phyloP scores from a whole-genome alignment of 2,888 invertebrate genomes.

The Chesias legatella region DNA sequence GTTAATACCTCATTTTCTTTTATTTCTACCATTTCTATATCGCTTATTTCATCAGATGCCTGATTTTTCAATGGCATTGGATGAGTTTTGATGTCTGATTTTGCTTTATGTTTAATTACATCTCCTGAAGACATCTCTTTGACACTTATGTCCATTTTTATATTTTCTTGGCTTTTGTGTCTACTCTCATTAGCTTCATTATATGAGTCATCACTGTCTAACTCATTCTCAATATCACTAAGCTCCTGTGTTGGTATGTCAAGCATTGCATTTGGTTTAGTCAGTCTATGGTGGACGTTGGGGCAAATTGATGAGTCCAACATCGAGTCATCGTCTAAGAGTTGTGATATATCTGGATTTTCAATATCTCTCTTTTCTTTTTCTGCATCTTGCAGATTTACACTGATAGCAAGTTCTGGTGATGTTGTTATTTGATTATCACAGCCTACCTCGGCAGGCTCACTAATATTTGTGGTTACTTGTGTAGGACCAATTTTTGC shows the following conservation, averaged over 20 bases:
- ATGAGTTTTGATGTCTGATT: not conserved
- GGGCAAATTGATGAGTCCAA: constrained; percentile 12
- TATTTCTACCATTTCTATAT: not conserved
- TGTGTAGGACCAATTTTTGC: too few relatives aligned
- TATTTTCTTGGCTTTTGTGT: not conserved
- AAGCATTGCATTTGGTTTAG: constrained; percentile 62
- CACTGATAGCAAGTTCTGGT: too few relatives aligned
- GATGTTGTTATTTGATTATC: too few relatives aligned
- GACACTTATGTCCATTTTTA: not conserved
- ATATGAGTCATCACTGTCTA: constrained; percentile 18
- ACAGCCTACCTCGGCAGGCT: too few relatives aligned
- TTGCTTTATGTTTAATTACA: not conserved
- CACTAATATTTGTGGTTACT: too few relatives aligned
- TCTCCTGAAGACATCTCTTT: not conserved
- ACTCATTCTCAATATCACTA: constrained; percentile 39
- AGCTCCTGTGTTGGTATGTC: constrained; percentile 63
- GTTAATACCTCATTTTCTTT: not conserved
- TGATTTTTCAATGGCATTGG: not conserved
- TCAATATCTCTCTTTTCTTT: not conserved
- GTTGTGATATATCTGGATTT: not conserved
- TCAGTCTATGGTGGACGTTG: constrained; percentile 42
- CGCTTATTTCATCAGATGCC: too few relatives aligned
- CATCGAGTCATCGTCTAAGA: constrained; percentile 7
- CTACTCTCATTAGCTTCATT: not conserved
- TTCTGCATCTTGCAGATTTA: too few relatives aligned